phyloP scores from a whole-genome alignment of 2,888 invertebrate genomes.

The Watsonalla cultraria region DNA sequence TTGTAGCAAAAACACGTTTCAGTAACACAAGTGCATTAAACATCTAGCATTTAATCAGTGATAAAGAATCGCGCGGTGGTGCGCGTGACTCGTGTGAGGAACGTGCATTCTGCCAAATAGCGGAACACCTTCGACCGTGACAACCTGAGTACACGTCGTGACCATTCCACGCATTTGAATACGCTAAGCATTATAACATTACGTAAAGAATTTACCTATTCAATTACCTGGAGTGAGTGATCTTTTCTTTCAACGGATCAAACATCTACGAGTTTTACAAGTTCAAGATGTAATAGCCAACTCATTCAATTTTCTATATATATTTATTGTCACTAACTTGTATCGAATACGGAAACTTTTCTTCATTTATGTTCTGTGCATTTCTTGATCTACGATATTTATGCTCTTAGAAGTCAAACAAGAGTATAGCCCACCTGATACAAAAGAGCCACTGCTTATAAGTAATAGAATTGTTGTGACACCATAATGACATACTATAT shows the following conservation, averaged over 20 bases:
- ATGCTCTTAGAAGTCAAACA: too few relatives aligned
- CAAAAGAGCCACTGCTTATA: too few relatives aligned
- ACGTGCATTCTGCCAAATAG: conserved; percentile 15
- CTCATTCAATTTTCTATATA: too few relatives aligned
- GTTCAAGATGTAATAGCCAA: too few relatives aligned
- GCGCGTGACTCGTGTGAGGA: conserved; percentile 16
- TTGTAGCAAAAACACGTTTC: not conserved
- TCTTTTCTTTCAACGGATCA: not conserved
- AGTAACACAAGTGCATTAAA: conserved; percentile 1
- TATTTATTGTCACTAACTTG: too few relatives aligned
- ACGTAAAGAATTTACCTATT: not conserved
- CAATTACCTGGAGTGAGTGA: not conserved
- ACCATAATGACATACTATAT: too few relatives aligned
- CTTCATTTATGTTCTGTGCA: too few relatives aligned
- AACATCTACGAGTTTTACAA: too few relatives aligned
- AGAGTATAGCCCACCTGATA: too few relatives aligned
- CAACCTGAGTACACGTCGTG: not conserved
- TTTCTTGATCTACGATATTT: too few relatives aligned
- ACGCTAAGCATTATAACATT: not conserved
- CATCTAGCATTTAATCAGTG: not conserved
- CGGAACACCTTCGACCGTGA: conserved; percentile 1
- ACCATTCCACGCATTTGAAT: not conserved
- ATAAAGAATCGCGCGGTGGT: conserved; percentile 9
- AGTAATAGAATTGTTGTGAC: too few relatives aligned
- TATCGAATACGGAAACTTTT: too few relatives aligned